These are phyloP conservation scores for Tortricodes alternella DNA, from an alignment of 2,888 invertebrate genomes.

Conservation along the genomic window DNA sequence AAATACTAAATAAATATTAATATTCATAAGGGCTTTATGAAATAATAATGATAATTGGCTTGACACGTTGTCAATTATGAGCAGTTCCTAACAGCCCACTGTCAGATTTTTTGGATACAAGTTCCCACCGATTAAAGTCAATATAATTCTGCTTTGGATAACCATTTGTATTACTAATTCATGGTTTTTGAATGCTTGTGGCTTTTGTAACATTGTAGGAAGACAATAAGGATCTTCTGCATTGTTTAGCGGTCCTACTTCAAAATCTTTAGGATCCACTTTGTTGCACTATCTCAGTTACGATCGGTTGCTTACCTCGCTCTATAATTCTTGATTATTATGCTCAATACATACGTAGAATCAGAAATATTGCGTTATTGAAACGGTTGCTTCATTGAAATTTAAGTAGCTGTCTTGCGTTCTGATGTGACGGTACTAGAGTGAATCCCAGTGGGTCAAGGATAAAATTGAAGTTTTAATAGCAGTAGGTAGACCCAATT, in stretches of 20 bases:
- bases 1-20: too few relatives aligned
- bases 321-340: constrained; percentile 45
- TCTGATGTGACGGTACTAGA: constrained; percentile 3
- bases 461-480: constrained; percentile 11
- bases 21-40: too few relatives aligned
- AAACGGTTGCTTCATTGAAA: constrained; percentile 16
- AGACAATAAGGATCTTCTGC: not conserved
- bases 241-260: constrained; percentile 35
- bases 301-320: constrained; percentile 50
- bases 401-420: not conserved
- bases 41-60: too few relatives aligned
- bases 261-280: constrained; percentile 60
- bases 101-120: too few relatives aligned
- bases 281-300: constrained; percentile 59
- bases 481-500: not conserved
- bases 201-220: not conserved
- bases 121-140: too few relatives aligned
- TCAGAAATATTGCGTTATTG: constrained; percentile 14
- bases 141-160: too few relatives aligned
- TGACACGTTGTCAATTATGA: too few relatives aligned
- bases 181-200: too few relatives aligned
- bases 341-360: constrained; percentile 21
- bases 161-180: too few relatives aligned
- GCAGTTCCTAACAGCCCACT: too few relatives aligned
- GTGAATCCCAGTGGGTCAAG: constrained; percentile 20